Conservation (phyloP, 1,140 invertebrate genomes). For the Bradysia coprophila region DNA sequence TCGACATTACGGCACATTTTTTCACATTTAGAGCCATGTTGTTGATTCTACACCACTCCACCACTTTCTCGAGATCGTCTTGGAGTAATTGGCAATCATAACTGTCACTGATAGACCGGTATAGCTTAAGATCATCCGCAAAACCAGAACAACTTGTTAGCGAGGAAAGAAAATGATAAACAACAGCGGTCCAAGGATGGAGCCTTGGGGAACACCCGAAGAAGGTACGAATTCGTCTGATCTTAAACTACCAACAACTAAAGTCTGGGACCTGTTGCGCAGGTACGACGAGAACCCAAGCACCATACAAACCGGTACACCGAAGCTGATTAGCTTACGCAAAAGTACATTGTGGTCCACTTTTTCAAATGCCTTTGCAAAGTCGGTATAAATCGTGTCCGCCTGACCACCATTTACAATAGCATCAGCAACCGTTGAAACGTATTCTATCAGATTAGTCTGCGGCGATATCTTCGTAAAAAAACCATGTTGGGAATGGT, state of each 20-base stretch:
- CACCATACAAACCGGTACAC: background rate
- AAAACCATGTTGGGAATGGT: slow-evolving; percentile 9
- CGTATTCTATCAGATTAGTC: slow-evolving; percentile 4
- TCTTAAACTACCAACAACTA: background rate
- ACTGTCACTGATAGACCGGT: background rate
- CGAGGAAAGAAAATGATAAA: background rate
- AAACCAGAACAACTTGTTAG: background rate
- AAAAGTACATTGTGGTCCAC: slow-evolving; percentile 6
- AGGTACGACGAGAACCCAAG: slow-evolving; percentile 6
- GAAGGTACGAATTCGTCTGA: background rate
- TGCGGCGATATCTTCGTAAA: slow-evolving; percentile 3
- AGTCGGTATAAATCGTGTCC: slow-evolving; percentile 10
- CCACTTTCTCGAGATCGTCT: background rate
- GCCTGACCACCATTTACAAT: slow-evolving; percentile 6
- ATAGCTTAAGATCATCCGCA: background rate
- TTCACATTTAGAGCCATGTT: background rate
- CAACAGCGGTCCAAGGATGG: background rate
- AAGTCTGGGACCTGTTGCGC: slow-evolving; percentile 1
- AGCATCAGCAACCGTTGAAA: background rate
- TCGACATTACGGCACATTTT: too few species aligned
- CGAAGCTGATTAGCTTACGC: slow-evolving; percentile 3
- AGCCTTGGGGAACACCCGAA: background rate
- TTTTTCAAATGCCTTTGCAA: slow-evolving; percentile 11
- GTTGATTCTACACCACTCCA: too few species aligned
- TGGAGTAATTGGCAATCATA: background rate